These are phyloP conservation scores for Poecilia gillii DNA, from an alignment of 2,797 vertebrate genomes.

Conservation along the genomic window DNA sequence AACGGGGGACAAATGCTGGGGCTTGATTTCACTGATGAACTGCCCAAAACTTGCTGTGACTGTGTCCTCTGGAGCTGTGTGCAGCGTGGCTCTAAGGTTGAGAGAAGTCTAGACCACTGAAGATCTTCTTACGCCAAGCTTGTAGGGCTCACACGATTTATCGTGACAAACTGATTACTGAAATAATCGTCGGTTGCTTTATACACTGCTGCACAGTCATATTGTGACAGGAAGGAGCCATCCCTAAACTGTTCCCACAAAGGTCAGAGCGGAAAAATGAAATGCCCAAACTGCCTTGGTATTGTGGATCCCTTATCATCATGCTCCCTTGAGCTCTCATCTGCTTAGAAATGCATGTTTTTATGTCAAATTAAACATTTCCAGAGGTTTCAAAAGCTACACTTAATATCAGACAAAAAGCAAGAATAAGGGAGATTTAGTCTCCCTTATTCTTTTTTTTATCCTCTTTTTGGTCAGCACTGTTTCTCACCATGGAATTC, in stretches of 20 bases:
- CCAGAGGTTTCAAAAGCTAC: background rate
- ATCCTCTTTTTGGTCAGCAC: background rate
- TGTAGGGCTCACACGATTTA: too few relatives aligned
- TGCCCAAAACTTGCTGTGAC: conserved; percentile 87
- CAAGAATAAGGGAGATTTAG: background rate
- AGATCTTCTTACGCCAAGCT: background rate
- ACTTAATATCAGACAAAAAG: background rate
- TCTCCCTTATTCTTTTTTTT: background rate
- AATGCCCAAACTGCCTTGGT: background rate
- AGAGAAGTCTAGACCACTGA: background rate
- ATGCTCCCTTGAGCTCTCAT: background rate
- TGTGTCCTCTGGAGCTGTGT: conserved; percentile 71
- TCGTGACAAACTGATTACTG: too few relatives aligned
- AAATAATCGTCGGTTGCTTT: background rate
- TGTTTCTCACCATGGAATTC: background rate
- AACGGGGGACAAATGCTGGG: conserved; percentile 78
- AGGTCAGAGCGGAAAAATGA: background rate
- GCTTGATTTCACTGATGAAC: conserved; percentile 81
- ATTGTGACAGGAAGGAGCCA: background rate
- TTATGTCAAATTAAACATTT: background rate
- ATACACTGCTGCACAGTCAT: background rate
- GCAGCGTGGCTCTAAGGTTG: background rate
- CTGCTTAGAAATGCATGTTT: background rate
- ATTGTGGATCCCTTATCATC: background rate
- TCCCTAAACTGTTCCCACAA: background rate